phyloP scores from a whole-genome alignment of 1,140 invertebrate species.

The Formica selysi region DNA sequence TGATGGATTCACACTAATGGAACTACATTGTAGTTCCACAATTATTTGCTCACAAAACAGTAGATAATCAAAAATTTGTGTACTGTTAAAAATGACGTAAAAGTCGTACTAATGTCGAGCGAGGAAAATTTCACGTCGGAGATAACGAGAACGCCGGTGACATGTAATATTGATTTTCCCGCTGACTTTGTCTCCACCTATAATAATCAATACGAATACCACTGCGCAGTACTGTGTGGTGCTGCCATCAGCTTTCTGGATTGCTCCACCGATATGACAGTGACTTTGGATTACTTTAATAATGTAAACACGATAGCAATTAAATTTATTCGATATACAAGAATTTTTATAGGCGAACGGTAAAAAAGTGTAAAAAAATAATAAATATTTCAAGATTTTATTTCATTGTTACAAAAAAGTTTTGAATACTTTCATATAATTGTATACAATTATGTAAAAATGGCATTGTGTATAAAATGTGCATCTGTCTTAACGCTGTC shows the following conservation, averaged over 20 bases:
- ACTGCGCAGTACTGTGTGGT: conserved; percentile 51
- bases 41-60: not conserved
- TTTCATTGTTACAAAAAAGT: not conserved
- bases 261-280: conserved; percentile 49
- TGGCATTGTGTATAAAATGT: not conserved
- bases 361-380: not conserved
- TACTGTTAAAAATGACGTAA: conserved; percentile 31
- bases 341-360: not conserved
- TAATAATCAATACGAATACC: conserved; percentile 82
- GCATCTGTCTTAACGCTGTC: not conserved
- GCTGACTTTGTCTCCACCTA: conserved; percentile 83
- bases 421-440: not conserved
- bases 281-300: not conserved
- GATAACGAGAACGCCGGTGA: conserved; percentile 75
- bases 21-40: conserved; percentile 62
- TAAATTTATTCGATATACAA: not conserved
- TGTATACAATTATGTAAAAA: not conserved
- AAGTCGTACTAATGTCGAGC: conserved; percentile 21
- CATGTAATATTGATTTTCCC: conserved; percentile 83
- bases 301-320: not conserved
- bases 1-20: not conserved
- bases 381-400: conserved; percentile 20
- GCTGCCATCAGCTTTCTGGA: conserved; percentile 74
- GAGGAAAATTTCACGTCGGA: conserved; percentile 70
- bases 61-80: no score